Evolutionary conservation across 2,113 vertebrate species (phyloP), one percentile per base, ranked within the genome.

Genomic region (Antigone vipio): DNA sequence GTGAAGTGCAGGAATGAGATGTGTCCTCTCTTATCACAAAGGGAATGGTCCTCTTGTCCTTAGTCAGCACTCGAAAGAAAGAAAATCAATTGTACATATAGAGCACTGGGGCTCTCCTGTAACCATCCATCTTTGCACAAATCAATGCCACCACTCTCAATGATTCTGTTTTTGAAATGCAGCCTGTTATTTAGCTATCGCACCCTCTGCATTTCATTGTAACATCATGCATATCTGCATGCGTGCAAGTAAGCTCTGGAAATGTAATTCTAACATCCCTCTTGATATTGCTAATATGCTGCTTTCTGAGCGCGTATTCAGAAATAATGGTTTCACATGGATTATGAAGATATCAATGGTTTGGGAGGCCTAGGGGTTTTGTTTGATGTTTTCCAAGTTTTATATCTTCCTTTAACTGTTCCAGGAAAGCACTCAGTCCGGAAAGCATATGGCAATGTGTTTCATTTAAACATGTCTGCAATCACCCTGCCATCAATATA

Each of bases 161-260:
- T 6, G 16, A 3, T 56, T 58, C 35, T 15, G 23, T 6, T 58
- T 73, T 55, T 29, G 12, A 68, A 69, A 59, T 26, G 26, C n/a
- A 89, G 15, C 15, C 56, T 24, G 5, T 18, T 71, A 35, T 50
- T 74, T 50, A 45, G 15, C 18, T 32, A 15, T 35, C 45, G 66
- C 32, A 22, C 29, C 12, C 30, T 64, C 26, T 81, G 42, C 7
- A n/a, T 59, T 76, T 35, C 63, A 12, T 40, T 45, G n/a, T 10
- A 81, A 34, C 21, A 40, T 9, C 11, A 3, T 2, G 4, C 10
- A 5, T 22, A 17, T 6, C 80, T 1, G 0, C 15, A 11, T 1
- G 3, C 18, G 22, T 10, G 53, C 20, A 21, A n/a, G 34, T 8
- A 38, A 89, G 11, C 26, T 42, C 59, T 17, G 23, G 63, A 81